Base-by-base conservation (phyloP, 2,113 vertebrate genomes). In the Hylia prasina region DNA sequence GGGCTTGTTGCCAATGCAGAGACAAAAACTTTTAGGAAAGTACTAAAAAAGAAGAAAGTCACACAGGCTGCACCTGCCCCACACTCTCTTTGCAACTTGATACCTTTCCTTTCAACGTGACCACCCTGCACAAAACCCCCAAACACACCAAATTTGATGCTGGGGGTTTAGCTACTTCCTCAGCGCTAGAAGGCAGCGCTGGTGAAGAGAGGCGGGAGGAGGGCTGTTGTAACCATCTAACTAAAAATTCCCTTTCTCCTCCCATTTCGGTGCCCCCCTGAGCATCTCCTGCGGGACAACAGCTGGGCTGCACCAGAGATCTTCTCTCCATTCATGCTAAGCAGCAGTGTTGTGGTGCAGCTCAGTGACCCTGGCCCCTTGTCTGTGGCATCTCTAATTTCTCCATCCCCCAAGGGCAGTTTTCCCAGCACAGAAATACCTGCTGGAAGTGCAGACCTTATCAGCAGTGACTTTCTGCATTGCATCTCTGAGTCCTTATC, bases 11-110 rank as follows among this genome's bases (percentile, higher is more conserved):
- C 33, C 47, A 64, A 7, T 6, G 10, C 28, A 48, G 39, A 9
- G 24, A 40, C 24, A 63, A 86, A 88, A 44, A 33, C 35, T 69
- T 54, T 15, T 25, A 78, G 50, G 33, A 45, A 78, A 87, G 68
- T 9, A 51, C 11, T 35, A 18, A 25, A 66, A n/a, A 11, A 11
- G 0, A 2, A 40, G 24, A 8, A 57, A 6, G 1, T 23, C 23
- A 13, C 5, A 0, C 6, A 28, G 23, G 53, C 37, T 77, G 9
- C 69, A 5, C n/a, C 68, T 70, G 27, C 18, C 60, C 60, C 54
- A 7, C 12, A 15, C n/a, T 23, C 60, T 13, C 21, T 71, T 57
- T 69, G 11, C 13, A 27, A 19, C 13, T 42, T 5, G 3, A 12
- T 23, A 4, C 3, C 1, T 45, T 20, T 31, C 27, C 31, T 65